Percentiles rank a stretch among this genome's conserved stretches.
phyloP scores from a whole-genome alignment of 2,888 invertebrate species.

The Metallyticus violacea region DNA sequence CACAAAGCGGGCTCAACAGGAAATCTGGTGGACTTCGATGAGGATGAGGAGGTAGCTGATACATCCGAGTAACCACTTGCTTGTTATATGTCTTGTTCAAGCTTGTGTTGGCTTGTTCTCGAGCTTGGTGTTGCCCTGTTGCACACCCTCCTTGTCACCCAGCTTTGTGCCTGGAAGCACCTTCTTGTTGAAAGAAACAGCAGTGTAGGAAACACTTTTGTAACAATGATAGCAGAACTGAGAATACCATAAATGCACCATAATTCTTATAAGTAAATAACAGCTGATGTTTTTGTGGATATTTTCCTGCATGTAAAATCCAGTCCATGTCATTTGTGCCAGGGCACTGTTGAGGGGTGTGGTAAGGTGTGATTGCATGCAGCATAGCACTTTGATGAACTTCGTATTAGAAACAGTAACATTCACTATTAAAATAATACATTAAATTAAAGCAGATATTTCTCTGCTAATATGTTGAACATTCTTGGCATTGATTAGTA shows the following conservation, averaged over 20 bases:
- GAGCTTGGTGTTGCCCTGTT: constrained; percentile 1
- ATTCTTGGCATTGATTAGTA: not conserved
- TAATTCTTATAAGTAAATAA: not conserved
- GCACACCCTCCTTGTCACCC: not conserved
- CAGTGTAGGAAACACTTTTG: not conserved
- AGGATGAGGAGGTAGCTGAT: constrained; percentile 56
- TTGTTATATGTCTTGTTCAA: constrained; percentile 16
- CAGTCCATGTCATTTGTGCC: not conserved
- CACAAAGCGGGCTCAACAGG: constrained; percentile 54
- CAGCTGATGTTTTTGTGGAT: not conserved
- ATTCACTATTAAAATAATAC: not conserved
- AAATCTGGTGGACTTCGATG: constrained; percentile 52
- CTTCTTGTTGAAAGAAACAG: not conserved
- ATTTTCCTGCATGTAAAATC: not conserved
- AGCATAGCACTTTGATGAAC: not conserved
- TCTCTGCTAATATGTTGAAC: not conserved
- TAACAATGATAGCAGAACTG: not conserved
- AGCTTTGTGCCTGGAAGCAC: not conserved
- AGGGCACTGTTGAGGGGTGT: not conserved
- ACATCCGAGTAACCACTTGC: constrained; percentile 29
- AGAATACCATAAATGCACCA: not conserved
- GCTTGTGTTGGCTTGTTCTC: constrained; percentile 13
- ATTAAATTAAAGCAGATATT: not conserved
- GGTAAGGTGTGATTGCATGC: not conserved
- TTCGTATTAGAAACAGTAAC: not conserved